A percentile compares a stretch with the other conserved stretches of the same genome.
Conservation (phyloP, 2,797 vertebrate species). For the Schizopygopsis pylzovi region DNA sequence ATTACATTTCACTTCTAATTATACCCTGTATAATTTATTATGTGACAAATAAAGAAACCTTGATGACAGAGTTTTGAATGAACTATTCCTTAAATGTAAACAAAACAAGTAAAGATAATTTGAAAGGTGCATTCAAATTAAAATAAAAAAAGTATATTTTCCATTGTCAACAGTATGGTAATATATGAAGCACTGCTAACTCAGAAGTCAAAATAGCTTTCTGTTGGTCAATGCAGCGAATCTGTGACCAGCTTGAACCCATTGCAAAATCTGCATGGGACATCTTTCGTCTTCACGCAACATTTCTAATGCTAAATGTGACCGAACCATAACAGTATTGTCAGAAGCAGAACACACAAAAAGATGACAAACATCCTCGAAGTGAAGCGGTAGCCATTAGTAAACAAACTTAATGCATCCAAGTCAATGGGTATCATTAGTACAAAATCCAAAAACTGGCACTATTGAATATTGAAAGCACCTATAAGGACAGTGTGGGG, state of each 20-base stretch:
- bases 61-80: neutral
- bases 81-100: neutral
- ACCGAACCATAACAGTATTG: neutral
- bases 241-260: neutral
- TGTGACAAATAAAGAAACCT: too few relatives aligned
- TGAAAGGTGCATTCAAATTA: neutral
- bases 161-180: neutral
- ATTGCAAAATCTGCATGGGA: neutral
- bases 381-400: neutral
- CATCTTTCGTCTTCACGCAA: neutral
- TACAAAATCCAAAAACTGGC: neutral
- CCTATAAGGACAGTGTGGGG: neutral
- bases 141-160: neutral
- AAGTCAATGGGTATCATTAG: neutral
- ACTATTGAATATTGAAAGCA: neutral
- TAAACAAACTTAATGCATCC: neutral
- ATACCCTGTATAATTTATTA: too few relatives aligned
- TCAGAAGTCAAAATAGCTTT: neutral
- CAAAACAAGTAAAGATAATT: neutral
- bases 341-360: neutral
- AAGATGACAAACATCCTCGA: neutral
- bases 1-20: too few relatives aligned
- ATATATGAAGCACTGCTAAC: neutral
- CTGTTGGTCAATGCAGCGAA: neutral
- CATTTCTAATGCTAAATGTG: neutral